Percentiles rank a stretch among this genome's conserved stretches.
phyloP scores from a whole-genome alignment of 1,140 invertebrate genomes.

The Drosophila pallidifrons region DNA sequence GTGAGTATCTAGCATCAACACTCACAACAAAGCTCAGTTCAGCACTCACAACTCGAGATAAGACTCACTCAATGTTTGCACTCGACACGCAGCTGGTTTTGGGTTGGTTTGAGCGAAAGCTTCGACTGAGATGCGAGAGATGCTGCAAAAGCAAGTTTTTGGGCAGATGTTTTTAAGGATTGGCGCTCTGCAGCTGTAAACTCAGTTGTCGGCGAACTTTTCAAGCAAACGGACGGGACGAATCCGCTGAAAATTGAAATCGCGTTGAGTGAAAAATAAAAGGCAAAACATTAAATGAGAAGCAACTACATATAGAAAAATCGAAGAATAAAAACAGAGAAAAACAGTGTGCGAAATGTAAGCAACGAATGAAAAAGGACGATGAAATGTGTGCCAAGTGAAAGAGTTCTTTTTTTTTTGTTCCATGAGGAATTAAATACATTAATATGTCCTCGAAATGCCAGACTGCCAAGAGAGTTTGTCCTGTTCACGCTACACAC shows the following conservation, averaged over 20 bases:
- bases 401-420: conserved; percentile 30
- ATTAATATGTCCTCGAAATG: conserved; percentile 51
- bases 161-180: conserved; percentile 76
- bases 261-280: conserved; percentile 40
- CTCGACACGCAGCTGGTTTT: conserved; percentile 40
- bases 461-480: conserved; percentile 32
- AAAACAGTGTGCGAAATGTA: conserved; percentile 61
- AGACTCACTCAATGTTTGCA: conserved; percentile 57
- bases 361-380: conserved; percentile 25
- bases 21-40: conserved; percentile 9
- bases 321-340: conserved; percentile 27
- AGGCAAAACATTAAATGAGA: conserved; percentile 16
- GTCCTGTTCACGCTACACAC: background rate
- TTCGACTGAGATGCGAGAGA: conserved; percentile 50
- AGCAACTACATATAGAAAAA: conserved; percentile 49
- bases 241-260: background rate
- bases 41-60: conserved; percentile 53
- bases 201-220: conserved; percentile 75
- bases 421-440: conserved; percentile 40
- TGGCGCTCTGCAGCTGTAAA: conserved; percentile 51
- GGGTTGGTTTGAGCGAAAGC: conserved; percentile 46
- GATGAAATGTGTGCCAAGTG: conserved; percentile 63
- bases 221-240: conserved; percentile 64
- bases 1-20: background rate
- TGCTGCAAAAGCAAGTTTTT: conserved; percentile 65